These are phyloP conservation scores for Plecturocebus donacophilus DNA, from an alignment of 2,113 vertebrate species.

Conservation along the genomic window DNA sequence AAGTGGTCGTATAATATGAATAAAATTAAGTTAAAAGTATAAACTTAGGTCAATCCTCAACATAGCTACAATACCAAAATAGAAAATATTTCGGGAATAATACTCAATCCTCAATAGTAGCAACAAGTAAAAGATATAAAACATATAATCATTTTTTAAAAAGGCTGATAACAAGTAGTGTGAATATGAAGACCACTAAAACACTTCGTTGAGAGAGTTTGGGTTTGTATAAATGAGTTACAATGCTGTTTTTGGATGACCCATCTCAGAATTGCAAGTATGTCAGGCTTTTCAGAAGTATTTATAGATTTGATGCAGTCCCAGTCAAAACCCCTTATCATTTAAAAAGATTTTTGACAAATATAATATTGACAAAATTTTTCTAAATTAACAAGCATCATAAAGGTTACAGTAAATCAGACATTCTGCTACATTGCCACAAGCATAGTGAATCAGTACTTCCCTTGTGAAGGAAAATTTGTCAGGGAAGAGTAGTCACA, in stretches of 20 bases:
- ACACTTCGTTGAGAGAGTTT: not conserved
- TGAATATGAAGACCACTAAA: not conserved
- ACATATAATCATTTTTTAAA: not conserved
- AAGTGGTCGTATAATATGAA: not conserved
- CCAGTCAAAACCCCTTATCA: not conserved
- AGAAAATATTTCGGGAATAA: not conserved
- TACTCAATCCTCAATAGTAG: not conserved
- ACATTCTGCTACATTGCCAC: too few relatives aligned
- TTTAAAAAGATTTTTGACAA: not conserved
- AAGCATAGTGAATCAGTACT: not conserved
- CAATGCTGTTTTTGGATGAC: not conserved
- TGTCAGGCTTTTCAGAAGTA: not conserved
- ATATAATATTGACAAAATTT: not conserved
- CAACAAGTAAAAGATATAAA: not conserved
- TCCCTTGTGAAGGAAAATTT: not conserved
- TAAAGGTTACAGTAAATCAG: not conserved
- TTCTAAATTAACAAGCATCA: not conserved
- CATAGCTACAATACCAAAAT: not conserved
- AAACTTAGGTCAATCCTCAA: not conserved
- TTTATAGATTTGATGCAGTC: not conserved
- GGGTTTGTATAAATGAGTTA: not conserved
- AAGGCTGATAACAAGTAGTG: not conserved
- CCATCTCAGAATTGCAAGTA: not conserved
- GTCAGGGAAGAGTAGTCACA: too few relatives aligned
- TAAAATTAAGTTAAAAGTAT: not conserved